A percentile compares a stretch with the other conserved stretches of the same genome.
These are phyloP conservation scores for Caenorhabditis briggsae DNA, from an alignment of 1,140 invertebrate genomes.

Conservation along the genomic window DNA sequence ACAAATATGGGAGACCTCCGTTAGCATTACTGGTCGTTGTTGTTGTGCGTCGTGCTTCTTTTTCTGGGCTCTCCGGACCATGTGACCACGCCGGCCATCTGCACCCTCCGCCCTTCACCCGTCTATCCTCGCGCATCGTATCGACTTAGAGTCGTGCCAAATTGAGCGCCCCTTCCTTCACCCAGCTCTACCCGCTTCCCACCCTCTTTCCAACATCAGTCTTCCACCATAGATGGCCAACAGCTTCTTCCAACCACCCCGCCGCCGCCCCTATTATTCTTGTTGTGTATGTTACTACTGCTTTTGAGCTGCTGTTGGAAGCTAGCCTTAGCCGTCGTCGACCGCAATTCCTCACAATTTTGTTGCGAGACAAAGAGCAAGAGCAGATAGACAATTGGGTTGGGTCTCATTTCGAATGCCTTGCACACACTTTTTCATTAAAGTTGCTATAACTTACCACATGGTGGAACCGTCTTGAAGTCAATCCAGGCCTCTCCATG, in stretches of 20 bases:
- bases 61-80: conserved; percentile 32
- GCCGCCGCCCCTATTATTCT: conserved; percentile 45
- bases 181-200: not conserved
- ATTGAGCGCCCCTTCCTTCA: conserved; percentile 35
- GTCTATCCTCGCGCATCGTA: conserved; percentile 50
- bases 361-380: conserved; percentile 4
- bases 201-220: conserved; percentile 14
- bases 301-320: conserved; percentile 19
- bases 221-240: conserved; percentile 17
- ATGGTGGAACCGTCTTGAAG: conserved; percentile 63
- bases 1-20: conserved; percentile 10
- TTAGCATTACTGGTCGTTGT: conserved; percentile 22
- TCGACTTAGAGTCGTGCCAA: conserved; percentile 54
- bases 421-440: not conserved
- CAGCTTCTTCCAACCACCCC: not conserved
- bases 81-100: conserved; percentile 48
- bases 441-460: conserved; percentile 57
- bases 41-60: conserved; percentile 47
- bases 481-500: conserved; percentile 65
- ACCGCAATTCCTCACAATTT: conserved; percentile 14
- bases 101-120: conserved; percentile 28
- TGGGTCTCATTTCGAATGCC: not conserved
- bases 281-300: conserved; percentile 48
- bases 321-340: not conserved
- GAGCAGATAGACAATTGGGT: conserved; percentile 1